A percentile compares a stretch with the other conserved stretches of the same genome.
Conservation (phyloP, 2,888 invertebrate genomes). For the Blastobasis adustella region DNA sequence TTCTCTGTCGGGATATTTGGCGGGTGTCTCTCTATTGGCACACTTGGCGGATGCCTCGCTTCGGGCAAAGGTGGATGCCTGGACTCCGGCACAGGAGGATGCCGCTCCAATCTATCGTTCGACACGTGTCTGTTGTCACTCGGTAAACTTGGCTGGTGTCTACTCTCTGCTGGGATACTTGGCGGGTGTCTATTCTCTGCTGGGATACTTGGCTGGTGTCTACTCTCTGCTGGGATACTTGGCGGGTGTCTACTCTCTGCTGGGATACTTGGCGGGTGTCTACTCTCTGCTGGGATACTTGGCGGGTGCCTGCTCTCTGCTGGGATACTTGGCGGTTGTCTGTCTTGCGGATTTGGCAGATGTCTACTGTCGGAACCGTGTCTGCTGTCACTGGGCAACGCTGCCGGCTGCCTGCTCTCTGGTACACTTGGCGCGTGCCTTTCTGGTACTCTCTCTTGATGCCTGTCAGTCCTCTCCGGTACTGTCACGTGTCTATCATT, state of each 20-base stretch:
- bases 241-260: slow-evolving; percentile 4
- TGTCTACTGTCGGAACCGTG: slow-evolving; percentile 9
- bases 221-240: neutral
- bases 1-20: slow-evolving; percentile 1
- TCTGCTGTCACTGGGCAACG: neutral
- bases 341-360: slow-evolving; percentile 16
- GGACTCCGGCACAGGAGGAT: neutral
- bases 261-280: no score
- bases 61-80: slow-evolving; percentile 20
- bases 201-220: no score
- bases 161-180: neutral
- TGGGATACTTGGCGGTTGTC: slow-evolving; percentile 1
- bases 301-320: slow-evolving; percentile 3
- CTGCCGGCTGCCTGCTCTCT: no score
- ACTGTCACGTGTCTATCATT: neutral
- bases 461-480: slow-evolving; percentile 12
- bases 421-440: slow-evolving; percentile 1
- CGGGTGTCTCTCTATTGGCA: slow-evolving; percentile 11
- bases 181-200: slow-evolving; percentile 4
- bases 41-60: neutral
- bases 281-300: no score
- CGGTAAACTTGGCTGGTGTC: no score
- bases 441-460: neutral
- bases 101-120: slow-evolving; percentile 4
- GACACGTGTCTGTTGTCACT: slow-evolving; percentile 8